A percentile compares a stretch with the other conserved stretches of the same genome.
These are phyloP conservation scores for Hycleus cichorii DNA, from an alignment of 1,140 invertebrate genomes.

Conservation along the genomic window DNA sequence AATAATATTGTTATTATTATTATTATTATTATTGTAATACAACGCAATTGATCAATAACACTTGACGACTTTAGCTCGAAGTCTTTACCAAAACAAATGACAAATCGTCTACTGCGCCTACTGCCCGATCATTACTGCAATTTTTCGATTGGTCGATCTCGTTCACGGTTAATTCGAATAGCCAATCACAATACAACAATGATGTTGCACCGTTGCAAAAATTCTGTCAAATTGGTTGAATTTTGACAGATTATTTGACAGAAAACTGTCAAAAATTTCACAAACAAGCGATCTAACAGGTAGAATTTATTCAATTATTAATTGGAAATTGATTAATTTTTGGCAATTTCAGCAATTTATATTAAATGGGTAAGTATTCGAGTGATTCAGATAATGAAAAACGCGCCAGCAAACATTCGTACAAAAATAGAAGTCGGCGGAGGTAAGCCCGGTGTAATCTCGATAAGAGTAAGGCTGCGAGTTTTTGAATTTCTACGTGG, in stretches of 20 bases:
- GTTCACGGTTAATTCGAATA: too few relatives aligned
- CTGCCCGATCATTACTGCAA: too few relatives aligned
- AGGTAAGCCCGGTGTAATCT: constrained; percentile 26
- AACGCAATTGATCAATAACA: neutral
- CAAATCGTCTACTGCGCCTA: too few relatives aligned
- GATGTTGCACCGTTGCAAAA: too few relatives aligned
- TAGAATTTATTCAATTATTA: neutral
- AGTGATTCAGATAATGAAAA: constrained; percentile 36
- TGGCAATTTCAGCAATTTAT: neutral
- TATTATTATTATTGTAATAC: neutral
- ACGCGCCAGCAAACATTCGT: constrained; percentile 26
- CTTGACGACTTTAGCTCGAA: neutral
- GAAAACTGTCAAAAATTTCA: neutral
- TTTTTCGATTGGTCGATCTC: too few relatives aligned
- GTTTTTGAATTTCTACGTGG: neutral
- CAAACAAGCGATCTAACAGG: neutral
- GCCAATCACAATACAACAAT: too few relatives aligned
- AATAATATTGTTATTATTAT: neutral
- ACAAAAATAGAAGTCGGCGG: constrained; percentile 28
- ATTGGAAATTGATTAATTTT: neutral
- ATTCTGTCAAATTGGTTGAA: too few relatives aligned
- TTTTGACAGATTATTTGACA: too few relatives aligned
- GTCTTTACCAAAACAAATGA: neutral
- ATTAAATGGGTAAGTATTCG: constrained; percentile 38
- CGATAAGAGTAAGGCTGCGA: neutral